Conservation (phyloP, 2,888 invertebrate genomes). For the Acleris holmiana region DNA sequence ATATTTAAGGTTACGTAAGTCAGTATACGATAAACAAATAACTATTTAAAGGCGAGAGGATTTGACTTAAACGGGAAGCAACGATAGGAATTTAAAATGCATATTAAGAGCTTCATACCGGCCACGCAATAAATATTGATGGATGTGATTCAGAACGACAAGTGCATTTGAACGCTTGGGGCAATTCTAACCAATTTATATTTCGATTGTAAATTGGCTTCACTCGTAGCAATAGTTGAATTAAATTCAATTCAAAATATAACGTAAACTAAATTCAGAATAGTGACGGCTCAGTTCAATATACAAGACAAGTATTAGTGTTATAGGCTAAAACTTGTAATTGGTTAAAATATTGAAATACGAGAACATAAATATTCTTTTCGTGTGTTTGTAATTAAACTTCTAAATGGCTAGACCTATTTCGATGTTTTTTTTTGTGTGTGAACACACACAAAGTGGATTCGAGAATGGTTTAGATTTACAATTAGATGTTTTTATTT, state of each 20-base stretch:
- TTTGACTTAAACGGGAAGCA: conserved; percentile 8
- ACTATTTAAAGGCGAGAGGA: not conserved
- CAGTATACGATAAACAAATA: not conserved
- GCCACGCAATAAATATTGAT: conserved; percentile 52
- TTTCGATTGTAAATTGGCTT: conserved; percentile 52
- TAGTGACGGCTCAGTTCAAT: no score
- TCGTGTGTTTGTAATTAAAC: no score
- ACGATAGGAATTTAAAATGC: conserved; percentile 5
- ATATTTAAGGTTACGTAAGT: not conserved
- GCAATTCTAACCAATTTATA: conserved; percentile 62
- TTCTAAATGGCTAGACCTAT: no score
- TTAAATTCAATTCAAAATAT: conserved; percentile 49
- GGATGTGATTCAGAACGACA: conserved; percentile 49
- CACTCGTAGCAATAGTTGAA: conserved; percentile 46
- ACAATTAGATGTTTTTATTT: no score
- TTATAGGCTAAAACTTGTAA: no score
- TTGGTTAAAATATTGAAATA: no score
- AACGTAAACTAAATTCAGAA: no score
- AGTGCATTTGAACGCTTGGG: conserved; percentile 46
- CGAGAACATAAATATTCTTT: no score
- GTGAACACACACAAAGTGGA: no score
- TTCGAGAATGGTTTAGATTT: no score
- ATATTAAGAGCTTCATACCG: conserved; percentile 28
- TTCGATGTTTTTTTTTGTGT: no score
- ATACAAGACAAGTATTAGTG: no score